A percentile compares a stretch with the other conserved stretches of the same genome.
phyloP scores from a whole-genome alignment of 2,113 vertebrate species.

The Maccullochella peelii region DNA sequence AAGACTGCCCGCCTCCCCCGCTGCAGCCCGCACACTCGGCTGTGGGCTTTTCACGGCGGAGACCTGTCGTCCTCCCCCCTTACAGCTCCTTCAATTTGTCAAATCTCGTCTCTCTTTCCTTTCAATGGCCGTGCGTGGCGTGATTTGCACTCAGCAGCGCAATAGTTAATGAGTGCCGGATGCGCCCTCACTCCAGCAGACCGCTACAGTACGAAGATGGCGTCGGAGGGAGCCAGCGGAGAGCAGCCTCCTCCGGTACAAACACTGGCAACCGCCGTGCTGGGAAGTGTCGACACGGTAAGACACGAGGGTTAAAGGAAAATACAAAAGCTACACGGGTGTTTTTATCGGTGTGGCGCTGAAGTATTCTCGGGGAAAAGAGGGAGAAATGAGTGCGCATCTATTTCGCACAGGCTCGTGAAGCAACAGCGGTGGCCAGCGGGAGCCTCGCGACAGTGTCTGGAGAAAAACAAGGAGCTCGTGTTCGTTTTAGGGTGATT shows the following conservation, averaged over 20 bases:
- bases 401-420: constrained; percentile 39
- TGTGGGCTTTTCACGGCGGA: constrained; percentile 7
- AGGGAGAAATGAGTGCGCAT: constrained; percentile 47
- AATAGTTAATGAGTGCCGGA: constrained; percentile 82
- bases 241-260: constrained; percentile 85
- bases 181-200: constrained; percentile 80
- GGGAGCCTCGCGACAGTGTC: constrained; percentile 43
- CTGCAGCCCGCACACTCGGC: constrained; percentile 35
- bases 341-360: constrained; percentile 15
- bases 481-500: not conserved
- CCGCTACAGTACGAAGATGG: constrained; percentile 87
- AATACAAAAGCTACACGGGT: not conserved
- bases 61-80: not conserved
- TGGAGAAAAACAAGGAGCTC: constrained; percentile 30
- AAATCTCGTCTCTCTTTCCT: not conserved
- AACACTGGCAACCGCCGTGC: constrained; percentile 80
- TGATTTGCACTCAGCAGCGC: constrained; percentile 71
- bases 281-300: constrained; percentile 84
- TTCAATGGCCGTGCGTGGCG: constrained; percentile 48
- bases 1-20: constrained; percentile 16
- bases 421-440: constrained; percentile 64
- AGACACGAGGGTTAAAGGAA: constrained; percentile 26
- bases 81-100: not conserved
- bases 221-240: constrained; percentile 87
- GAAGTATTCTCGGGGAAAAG: not conserved